Evolutionary conservation across 2,113 vertebrate genomes (phyloP).

Genomic region (Bothrops jararaca): DNA sequence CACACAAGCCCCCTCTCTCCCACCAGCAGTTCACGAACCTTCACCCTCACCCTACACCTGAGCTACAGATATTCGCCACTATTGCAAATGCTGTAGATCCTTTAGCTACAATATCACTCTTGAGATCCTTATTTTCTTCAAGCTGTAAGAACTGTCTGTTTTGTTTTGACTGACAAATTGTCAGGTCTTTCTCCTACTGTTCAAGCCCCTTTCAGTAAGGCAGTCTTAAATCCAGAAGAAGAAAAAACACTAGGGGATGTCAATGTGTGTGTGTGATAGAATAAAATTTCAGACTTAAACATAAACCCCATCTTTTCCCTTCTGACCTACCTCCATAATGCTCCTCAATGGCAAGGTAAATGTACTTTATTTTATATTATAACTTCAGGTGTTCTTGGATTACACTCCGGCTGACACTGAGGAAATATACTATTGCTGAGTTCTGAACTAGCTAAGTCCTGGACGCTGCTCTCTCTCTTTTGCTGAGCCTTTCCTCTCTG

Average conservation of each 20-base stretch:
- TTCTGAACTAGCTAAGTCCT: not conserved
- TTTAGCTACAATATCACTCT: not conserved
- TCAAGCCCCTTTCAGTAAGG: not conserved
- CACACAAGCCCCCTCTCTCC: too few species aligned
- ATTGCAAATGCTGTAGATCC: not conserved
- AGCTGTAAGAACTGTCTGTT: not conserved
- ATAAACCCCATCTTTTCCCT: not conserved
- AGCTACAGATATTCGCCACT: too few species aligned
- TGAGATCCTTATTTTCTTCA: not conserved
- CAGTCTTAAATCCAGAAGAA: not conserved
- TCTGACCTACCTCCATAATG: not conserved
- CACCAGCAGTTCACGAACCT: too few species aligned
- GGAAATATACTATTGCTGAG: not conserved
- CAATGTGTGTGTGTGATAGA: not conserved
- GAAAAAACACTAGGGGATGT: not conserved
- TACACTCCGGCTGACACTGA: not conserved
- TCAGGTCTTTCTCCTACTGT: not conserved
- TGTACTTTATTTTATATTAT: not conserved
- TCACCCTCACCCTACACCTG: too few species aligned
- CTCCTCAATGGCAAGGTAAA: not conserved
- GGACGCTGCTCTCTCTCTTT: not conserved
- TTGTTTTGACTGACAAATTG: not conserved
- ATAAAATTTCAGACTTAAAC: not conserved
- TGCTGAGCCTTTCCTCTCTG: not conserved
- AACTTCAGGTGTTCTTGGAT: not conserved